Evolutionary conservation across 2,888 invertebrate species (phyloP), one percentile per base, ranked within the genome.

Genomic region (Dryomyza anilis): DNA sequence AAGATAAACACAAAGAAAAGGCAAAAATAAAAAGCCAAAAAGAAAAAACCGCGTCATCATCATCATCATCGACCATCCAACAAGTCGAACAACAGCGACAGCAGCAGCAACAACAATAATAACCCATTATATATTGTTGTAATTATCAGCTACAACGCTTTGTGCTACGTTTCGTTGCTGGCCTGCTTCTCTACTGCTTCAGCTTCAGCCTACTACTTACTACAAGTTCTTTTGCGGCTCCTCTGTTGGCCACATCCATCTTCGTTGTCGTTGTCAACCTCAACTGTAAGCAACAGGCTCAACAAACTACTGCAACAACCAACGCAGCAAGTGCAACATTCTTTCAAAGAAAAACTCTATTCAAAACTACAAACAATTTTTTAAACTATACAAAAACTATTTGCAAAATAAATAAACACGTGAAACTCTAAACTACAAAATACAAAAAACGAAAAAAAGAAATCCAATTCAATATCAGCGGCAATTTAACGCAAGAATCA

Each of bases 331-430:
- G 36, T 29, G 48, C n/a, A n/a, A n/a, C n/a, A n/a, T n/a, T n/a
- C n/a, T n/a, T n/a, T n/a, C n/a, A n/a, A n/a, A 14, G 2, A 46
- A 46, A 19, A 36, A 56, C 2, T 56, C 14, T 30, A 58, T 53
- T 29, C 65, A 50, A 63, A 30, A 14, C 19, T 43, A 5, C 48
- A 74, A 71, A 74, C 70, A 72, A 74, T 72, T 72, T 70, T 68
- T 68, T 72, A 39, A 39, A 39, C 14, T n/a, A n/a, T n/a, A n/a
- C 50, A 50, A 25, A 25, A 50, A 25, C 50, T 25, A 10, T 25
- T n/a, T 16, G 19, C n/a, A 16, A 8, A 50, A 50, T 25, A 12
- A 25, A 25, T 25, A 3, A 14, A n/a, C 50, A 25, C n/a, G 16
- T 7, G 16, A 8, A 7, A 46, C 16, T 16, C 19, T 16, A 16